phyloP scores from a whole-genome alignment of 1,140 invertebrate species.

The Drosophila nigromelanica region DNA sequence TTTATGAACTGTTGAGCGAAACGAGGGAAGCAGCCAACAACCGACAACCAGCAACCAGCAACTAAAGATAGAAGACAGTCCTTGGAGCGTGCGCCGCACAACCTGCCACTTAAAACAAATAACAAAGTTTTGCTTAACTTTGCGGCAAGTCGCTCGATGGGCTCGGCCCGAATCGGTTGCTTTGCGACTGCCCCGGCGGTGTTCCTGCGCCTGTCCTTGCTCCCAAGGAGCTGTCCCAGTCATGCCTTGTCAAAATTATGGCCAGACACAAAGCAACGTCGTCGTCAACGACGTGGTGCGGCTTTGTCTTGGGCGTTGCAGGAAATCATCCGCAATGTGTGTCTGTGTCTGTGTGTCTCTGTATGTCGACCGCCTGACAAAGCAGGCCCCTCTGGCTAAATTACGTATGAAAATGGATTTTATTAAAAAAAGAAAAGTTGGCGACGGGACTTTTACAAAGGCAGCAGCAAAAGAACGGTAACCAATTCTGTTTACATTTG shows the following conservation, averaged over 20 bases:
- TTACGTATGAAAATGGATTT: conserved; percentile 82
- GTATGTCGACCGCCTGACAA: too few species aligned
- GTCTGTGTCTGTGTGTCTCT: neutral
- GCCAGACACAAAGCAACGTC: conserved; percentile 77
- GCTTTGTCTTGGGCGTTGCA: conserved; percentile 73
- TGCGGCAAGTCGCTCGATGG: conserved; percentile 64
- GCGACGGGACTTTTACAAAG: conserved; percentile 49
- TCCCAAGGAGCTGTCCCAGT: conserved; percentile 37
- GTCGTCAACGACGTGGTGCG: conserved; percentile 49
- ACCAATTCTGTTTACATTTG: conserved; percentile 29
- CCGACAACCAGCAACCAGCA: conserved; percentile 23
- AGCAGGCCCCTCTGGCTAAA: conserved; percentile 44
- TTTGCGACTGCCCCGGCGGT: neutral
- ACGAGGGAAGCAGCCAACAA: conserved; percentile 49
- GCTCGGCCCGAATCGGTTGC: conserved; percentile 9
- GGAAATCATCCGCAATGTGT: conserved; percentile 60
- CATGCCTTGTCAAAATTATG: conserved; percentile 72
- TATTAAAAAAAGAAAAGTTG: conserved; percentile 66
- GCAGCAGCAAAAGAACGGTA: conserved; percentile 6
- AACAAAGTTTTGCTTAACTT: conserved; percentile 83
- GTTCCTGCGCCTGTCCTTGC: neutral
- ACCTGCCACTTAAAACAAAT: conserved; percentile 83
- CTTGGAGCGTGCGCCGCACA: conserved; percentile 66
- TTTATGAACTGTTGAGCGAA: conserved; percentile 83
- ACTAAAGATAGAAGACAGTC: conserved; percentile 34